Base-by-base conservation (phyloP, 1,140 invertebrate genomes). In the Metaphire vulgaris region DNA sequence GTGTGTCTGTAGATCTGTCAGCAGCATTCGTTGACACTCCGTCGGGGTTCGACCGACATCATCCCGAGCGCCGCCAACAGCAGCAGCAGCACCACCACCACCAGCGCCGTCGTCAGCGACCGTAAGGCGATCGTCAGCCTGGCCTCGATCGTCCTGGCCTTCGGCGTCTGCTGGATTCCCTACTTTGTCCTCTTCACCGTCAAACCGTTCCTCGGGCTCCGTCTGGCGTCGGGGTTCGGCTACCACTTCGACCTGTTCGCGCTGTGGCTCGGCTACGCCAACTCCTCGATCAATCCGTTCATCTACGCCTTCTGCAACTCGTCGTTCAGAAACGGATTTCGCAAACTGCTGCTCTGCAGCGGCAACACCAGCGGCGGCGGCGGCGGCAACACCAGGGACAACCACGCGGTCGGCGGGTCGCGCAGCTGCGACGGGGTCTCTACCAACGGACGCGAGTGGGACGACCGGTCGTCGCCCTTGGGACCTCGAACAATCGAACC, bases 241-340 rank as follows among this genome's bases (percentile, higher is more conserved):
- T 56, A 56, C 41, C 76, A 77, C 71, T 2, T 74, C 30, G 77
- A 77, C 1, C 64, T 79, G 65, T 76, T 77, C 65, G 41, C 33
- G 21, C 2, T 77, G 21, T 79, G 78, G 78, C 56, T 75, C 21
- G 78, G 76, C 1, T 79, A 79, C 69, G 64, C 72, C 33, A 79
- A 79, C 69, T 78, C 76, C 15, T 56, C 77, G 28, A 67, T 79
- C 34, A 79, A 79, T 31, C 78, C 78, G 2, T 77, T 79, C 73
- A 21, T 78, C 2, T 79, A 79, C 68, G 77, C 71, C 32, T 77
- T 77, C 71, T 75, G 74, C 64, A 77, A 79, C 69, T 64, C 66
- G 66, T 30, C 65, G 65, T 79, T 74, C 66, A 34, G 78, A 32
- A 70, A 73, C 26, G 70, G 31, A 30, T 77, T 77, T 65, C n/a